These are phyloP conservation scores for Nemopilema nomurai DNA, from an alignment of 30 jellyfish, hydroid and myxozoan species.

Conservation along the genomic window DNA sequence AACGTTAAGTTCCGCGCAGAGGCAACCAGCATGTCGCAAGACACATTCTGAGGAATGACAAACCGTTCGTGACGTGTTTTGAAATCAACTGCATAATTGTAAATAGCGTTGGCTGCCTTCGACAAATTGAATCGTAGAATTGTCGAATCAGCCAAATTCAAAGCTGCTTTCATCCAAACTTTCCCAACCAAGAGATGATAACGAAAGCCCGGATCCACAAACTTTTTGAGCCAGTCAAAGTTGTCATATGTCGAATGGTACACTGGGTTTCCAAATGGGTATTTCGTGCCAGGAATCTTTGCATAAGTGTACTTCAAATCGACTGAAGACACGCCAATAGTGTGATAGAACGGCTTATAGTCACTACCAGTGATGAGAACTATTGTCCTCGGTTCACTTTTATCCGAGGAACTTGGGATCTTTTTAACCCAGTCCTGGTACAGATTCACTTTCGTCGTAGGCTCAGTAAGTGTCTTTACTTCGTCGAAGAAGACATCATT, in stretches of 20 bases:
- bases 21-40: background rate
- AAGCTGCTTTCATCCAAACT: constrained; percentile 62
- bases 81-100: constrained; percentile 5
- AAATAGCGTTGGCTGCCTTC: constrained; percentile 2
- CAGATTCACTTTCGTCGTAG: background rate
- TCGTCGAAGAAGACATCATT: constrained; percentile 17
- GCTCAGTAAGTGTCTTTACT: constrained; percentile 10
- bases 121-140: constrained; percentile 49
- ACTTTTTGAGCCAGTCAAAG: constrained; percentile 65
- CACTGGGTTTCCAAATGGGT: constrained; percentile 44
- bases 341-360: constrained; percentile 43
- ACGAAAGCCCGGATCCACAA: constrained; percentile 58
- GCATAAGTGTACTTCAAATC: constrained; percentile 33
- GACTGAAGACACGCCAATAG: constrained; percentile 36
- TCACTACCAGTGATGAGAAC: constrained; percentile 49
- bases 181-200: constrained; percentile 62
- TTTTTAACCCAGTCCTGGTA: constrained; percentile 10
- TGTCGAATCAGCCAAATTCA: constrained; percentile 55
- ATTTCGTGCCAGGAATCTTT: background rate
- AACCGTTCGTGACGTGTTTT: background rate
- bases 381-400: constrained; percentile 5
- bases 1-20: background rate
- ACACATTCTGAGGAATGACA: constrained; percentile 3
- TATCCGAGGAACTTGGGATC: background rate
- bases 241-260: constrained; percentile 72